Evolutionary conservation across 2,113 vertebrate genomes (phyloP).

Genomic region (Otus sunia): DNA sequence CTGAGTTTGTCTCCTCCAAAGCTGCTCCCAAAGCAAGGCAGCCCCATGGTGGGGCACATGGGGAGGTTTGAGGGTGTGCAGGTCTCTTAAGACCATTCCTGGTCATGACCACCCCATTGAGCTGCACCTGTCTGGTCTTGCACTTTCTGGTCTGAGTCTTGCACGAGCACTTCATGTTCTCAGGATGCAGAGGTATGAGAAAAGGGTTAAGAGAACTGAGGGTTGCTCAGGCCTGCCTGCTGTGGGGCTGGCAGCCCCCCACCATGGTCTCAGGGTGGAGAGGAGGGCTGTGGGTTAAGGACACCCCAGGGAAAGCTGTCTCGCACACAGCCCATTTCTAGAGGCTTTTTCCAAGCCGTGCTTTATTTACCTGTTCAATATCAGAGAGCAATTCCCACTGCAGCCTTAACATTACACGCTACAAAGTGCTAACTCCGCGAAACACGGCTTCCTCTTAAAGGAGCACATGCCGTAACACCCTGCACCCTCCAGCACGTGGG

Average conservation of each 20-base stretch:
- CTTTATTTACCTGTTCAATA: constrained; percentile 66
- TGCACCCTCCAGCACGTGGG: rapidly evolving
- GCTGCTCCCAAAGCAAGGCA: background rate
- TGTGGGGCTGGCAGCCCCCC: background rate
- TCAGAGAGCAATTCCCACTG: constrained; percentile 40
- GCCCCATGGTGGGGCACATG: rapidly evolving
- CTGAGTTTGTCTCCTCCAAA: background rate
- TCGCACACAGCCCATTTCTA: background rate
- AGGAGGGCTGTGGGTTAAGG: background rate
- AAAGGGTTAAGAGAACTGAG: background rate
- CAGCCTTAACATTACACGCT: background rate
- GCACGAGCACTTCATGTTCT: rapidly evolving
- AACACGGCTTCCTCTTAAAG: background rate
- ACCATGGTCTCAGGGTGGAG: background rate
- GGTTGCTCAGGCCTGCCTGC: background rate
- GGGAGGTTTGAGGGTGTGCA: background rate
- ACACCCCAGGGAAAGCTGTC: background rate
- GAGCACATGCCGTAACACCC: rapidly evolving
- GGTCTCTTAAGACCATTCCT: background rate
- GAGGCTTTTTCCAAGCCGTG: constrained; percentile 5
- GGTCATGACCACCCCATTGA: background rate
- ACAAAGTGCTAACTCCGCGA: background rate
- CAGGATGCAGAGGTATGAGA: background rate
- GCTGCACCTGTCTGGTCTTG: no score
- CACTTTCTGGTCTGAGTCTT: background rate